These are phyloP conservation scores for Limnothrissa miodon DNA, from an alignment of 2,113 vertebrate genomes.

Conservation along the genomic window DNA sequence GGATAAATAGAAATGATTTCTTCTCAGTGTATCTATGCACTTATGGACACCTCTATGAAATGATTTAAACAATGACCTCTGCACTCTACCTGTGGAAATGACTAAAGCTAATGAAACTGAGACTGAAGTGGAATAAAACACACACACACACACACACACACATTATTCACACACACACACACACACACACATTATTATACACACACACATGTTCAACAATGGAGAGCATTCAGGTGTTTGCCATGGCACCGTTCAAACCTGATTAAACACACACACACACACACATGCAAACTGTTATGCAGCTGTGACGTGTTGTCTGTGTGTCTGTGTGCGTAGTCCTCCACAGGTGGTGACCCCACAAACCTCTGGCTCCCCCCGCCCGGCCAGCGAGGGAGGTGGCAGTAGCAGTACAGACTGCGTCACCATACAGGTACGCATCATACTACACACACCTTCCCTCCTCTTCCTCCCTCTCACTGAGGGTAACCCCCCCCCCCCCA, in stretches of 20 bases:
- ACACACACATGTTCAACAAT: no score
- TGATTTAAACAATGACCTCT: not conserved
- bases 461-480: not conserved
- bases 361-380: conserved; percentile 53
- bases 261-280: no score
- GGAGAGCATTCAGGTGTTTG: no score
- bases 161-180: no score
- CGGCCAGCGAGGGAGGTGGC: conserved; percentile 64
- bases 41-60: not conserved
- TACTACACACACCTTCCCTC: not conserved
- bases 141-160: no score
- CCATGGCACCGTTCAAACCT: no score
- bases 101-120: not conserved
- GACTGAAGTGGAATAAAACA: no score
- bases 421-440: conserved; percentile 62
- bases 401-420: conserved; percentile 60
- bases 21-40: not conserved
- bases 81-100: not conserved
- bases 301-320: not conserved
- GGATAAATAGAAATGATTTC: not conserved
- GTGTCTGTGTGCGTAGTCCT: conserved; percentile 53
- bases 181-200: no score
- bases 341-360: conserved; percentile 56
- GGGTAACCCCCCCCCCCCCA: no score
- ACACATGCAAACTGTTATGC: no score